A percentile compares a stretch with the other conserved stretches of the same genome.
These are phyloP conservation scores for Rhinogobius similis DNA, from an alignment of 2,113 vertebrate genomes.

Conservation along the genomic window DNA sequence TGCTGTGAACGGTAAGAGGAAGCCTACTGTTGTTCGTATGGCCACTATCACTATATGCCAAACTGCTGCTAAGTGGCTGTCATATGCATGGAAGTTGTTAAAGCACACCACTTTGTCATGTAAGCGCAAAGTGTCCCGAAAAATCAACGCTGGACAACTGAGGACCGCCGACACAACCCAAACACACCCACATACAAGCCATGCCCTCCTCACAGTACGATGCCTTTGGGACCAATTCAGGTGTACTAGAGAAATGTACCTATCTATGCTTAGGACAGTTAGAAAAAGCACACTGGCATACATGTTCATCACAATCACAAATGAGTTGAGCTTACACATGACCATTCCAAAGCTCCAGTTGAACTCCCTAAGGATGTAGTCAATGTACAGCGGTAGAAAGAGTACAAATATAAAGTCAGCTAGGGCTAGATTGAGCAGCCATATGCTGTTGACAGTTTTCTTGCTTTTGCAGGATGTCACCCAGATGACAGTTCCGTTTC, in stretches of 20 bases:
- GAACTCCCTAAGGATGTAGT: conserved; percentile 88
- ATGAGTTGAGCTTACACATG: conserved; percentile 92
- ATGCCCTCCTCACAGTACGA: conserved; percentile 75
- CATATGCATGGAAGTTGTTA: conserved; percentile 85
- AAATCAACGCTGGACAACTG: conserved; percentile 84
- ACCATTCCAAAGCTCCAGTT: conserved; percentile 89
- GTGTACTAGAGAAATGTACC: conserved; percentile 85
- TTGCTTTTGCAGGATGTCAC: conserved; percentile 89
- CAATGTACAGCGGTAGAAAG: conserved; percentile 90
- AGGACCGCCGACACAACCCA: conserved; percentile 82
- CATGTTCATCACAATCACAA: conserved; percentile 91
- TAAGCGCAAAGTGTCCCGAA: conserved; percentile 80
- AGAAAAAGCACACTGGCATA: conserved; percentile 96
- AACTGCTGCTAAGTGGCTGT: conserved; percentile 64
- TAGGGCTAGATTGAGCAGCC: conserved; percentile 92
- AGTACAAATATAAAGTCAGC: conserved; percentile 95
- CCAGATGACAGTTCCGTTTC: conserved; percentile 93
- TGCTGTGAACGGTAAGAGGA: conserved; percentile 88
- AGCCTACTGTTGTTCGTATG: conserved; percentile 85
- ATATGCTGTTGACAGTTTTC: conserved; percentile 86
- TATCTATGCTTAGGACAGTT: conserved; percentile 89
- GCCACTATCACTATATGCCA: conserved; percentile 82
- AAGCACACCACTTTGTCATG: conserved; percentile 84
- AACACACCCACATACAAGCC: conserved; percentile 70
- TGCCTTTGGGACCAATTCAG: conserved; percentile 78